Conservation (phyloP, 1,140 invertebrate genomes). For the Colletes latitarsis region DNA sequence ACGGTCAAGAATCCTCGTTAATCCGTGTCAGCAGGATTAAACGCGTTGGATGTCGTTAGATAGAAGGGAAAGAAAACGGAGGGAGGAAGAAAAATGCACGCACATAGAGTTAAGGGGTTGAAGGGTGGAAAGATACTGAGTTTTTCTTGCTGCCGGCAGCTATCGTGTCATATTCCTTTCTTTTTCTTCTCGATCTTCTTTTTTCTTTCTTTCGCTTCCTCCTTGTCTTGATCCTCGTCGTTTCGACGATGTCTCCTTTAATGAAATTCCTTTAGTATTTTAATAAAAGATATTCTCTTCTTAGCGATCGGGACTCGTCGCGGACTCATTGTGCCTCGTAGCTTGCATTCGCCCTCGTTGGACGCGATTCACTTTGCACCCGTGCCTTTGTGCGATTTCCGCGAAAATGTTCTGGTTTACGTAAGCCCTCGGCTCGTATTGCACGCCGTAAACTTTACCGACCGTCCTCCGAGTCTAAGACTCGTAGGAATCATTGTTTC, state of each 20-base stretch:
- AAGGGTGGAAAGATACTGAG: slow-evolving; percentile 34
- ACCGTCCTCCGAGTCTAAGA: not conserved
- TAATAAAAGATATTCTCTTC: slow-evolving; percentile 36
- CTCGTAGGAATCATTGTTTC: slow-evolving; percentile 1
- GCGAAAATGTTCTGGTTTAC: slow-evolving; percentile 14
- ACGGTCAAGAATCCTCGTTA: slow-evolving; percentile 63
- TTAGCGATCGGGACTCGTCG: slow-evolving; percentile 37
- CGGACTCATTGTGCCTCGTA: slow-evolving; percentile 16
- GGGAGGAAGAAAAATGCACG: slow-evolving; percentile 54
- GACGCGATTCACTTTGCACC: slow-evolving; percentile 7
- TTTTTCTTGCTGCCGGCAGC: slow-evolving; percentile 33
- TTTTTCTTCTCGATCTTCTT: not conserved
- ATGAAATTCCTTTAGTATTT: slow-evolving; percentile 58
- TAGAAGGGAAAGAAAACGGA: slow-evolving; percentile 34
- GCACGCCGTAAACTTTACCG: slow-evolving; percentile 26
- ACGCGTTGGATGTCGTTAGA: slow-evolving; percentile 55
- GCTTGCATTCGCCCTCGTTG: too few relatives aligned
- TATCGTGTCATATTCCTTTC: slow-evolving; percentile 29
- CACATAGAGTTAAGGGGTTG: slow-evolving; percentile 31
- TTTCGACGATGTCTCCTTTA: slow-evolving; percentile 35
- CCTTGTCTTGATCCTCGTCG: not conserved
- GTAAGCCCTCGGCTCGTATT: slow-evolving; percentile 22
- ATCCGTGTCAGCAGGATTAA: slow-evolving; percentile 64
- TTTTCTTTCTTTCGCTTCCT: not conserved
- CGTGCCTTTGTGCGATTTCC: not conserved